A percentile compares a stretch with the other conserved stretches of the same genome.
Evolutionary conservation across 2,113 vertebrate genomes (phyloP).

Genomic region (Notechis scutatus): DNA sequence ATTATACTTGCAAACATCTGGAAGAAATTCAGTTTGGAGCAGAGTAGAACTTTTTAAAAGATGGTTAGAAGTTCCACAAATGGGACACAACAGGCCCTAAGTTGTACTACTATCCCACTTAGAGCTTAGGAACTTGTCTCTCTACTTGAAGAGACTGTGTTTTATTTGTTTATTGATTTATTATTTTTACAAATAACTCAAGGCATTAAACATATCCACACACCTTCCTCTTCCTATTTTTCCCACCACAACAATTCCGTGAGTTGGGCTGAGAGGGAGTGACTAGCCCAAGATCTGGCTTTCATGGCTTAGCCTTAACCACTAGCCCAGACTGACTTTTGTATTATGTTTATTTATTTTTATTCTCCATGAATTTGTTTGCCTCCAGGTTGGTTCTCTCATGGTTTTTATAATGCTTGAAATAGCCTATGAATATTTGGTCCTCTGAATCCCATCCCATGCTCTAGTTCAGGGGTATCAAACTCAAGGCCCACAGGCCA

Average conservation of each 20-base stretch:
- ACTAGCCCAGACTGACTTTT: too few relatives aligned
- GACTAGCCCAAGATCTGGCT: too few relatives aligned
- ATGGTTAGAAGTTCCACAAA: neutral
- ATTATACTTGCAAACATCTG: neutral
- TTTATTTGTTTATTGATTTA: too few relatives aligned
- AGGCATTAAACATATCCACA: too few relatives aligned
- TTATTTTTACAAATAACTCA: too few relatives aligned
- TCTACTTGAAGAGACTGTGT: neutral
- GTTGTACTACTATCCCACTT: neutral
- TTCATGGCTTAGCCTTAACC: too few relatives aligned
- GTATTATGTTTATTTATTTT: neutral
- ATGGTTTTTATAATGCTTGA: neutral
- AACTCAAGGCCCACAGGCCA: too few relatives aligned
- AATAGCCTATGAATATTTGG: neutral
- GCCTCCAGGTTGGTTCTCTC: neutral
- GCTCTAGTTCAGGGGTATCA: neutral
- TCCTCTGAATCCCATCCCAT: neutral
- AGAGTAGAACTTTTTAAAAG: neutral
- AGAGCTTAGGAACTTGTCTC: neutral
- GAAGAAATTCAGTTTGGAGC: neutral
- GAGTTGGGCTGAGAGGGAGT: too few relatives aligned
- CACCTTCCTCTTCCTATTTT: too few relatives aligned
- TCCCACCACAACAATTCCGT: too few relatives aligned
- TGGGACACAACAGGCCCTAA: neutral
- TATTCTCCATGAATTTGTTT: neutral